phyloP scores from a whole-genome alignment of 2,888 invertebrate genomes.

The Molanna angustata region DNA sequence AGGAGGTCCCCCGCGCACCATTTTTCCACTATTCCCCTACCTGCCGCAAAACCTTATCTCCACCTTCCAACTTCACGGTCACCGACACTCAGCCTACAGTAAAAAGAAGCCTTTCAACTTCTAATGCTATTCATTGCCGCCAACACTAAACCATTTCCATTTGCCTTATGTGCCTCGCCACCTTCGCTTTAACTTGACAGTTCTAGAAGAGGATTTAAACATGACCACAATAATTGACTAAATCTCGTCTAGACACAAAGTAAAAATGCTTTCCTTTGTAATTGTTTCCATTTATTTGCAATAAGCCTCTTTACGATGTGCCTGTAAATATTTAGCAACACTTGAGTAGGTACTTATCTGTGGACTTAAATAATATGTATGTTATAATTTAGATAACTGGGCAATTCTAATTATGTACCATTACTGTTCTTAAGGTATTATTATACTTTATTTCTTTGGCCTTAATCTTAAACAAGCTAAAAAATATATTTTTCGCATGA shows the following conservation, averaged over 20 bases:
- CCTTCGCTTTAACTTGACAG: too few species aligned
- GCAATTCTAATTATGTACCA: too few species aligned
- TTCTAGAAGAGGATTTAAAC: not conserved
- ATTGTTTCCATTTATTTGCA: not conserved
- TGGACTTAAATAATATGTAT: too few species aligned
- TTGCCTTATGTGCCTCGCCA: conserved; percentile 4
- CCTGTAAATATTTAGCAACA: too few species aligned
- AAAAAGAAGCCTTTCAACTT: not conserved
- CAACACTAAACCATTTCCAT: not conserved
- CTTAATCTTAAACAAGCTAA: too few species aligned
- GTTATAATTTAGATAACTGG: too few species aligned
- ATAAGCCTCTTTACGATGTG: too few species aligned
- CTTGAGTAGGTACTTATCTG: too few species aligned
- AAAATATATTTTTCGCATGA: too few species aligned
- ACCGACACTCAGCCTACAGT: not conserved
- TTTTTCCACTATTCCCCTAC: not conserved
- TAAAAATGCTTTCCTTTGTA: conserved; percentile 4
- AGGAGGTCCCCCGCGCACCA: conserved; percentile 2
- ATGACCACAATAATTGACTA: conserved; percentile 11
- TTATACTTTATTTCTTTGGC: too few species aligned
- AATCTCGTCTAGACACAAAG: conserved; percentile 7
- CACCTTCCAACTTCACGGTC: conserved; percentile 1
- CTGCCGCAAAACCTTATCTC: conserved; percentile 8
- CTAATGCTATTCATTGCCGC: not conserved
- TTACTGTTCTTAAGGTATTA: too few species aligned